phyloP scores from a whole-genome alignment of 2,888 invertebrate genomes.

The Meganola albula region DNA sequence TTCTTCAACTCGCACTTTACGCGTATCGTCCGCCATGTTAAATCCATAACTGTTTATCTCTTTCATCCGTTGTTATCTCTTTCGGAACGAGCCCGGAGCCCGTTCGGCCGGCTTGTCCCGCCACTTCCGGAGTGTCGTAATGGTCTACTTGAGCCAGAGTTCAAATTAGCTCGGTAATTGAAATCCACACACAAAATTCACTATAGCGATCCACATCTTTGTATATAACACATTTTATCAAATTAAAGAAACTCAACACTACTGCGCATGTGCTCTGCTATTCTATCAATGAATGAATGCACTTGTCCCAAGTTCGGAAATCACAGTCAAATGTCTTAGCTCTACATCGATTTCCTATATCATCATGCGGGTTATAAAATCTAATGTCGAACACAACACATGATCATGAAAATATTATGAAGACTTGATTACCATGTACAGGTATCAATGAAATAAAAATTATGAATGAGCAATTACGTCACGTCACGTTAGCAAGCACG shows the following conservation, averaged over 20 bases:
- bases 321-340: too few species aligned
- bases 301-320: slow-evolving; percentile 38
- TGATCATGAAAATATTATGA: slow-evolving; percentile 55
- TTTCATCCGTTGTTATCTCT: slow-evolving; percentile 78
- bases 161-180: slow-evolving; percentile 40
- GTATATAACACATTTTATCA: slow-evolving; percentile 29
- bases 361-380: slow-evolving; percentile 20
- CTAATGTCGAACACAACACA: slow-evolving; percentile 40
- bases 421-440: slow-evolving; percentile 45
- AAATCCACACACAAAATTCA: slow-evolving; percentile 42
- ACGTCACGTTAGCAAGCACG: too few species aligned
- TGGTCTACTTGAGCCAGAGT: slow-evolving; percentile 69
- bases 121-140: slow-evolving; percentile 78
- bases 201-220: slow-evolving; percentile 43
- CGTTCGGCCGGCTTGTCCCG: slow-evolving; percentile 73
- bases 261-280: slow-evolving; percentile 67
- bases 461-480: slow-evolving; percentile 77
- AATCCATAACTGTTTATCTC: slow-evolving; percentile 86
- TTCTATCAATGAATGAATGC: slow-evolving; percentile 69
- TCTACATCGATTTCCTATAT: slow-evolving; percentile 13
- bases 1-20: slow-evolving; percentile 94
- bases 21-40: slow-evolving; percentile 95
- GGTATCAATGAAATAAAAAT: slow-evolving; percentile 69
- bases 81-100: slow-evolving; percentile 76
- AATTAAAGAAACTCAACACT: slow-evolving; percentile 42